Percentiles rank a stretch among this genome's conserved stretches.
phyloP scores from a whole-genome alignment of 2,888 invertebrate species.

The Pterostichus madidus region DNA sequence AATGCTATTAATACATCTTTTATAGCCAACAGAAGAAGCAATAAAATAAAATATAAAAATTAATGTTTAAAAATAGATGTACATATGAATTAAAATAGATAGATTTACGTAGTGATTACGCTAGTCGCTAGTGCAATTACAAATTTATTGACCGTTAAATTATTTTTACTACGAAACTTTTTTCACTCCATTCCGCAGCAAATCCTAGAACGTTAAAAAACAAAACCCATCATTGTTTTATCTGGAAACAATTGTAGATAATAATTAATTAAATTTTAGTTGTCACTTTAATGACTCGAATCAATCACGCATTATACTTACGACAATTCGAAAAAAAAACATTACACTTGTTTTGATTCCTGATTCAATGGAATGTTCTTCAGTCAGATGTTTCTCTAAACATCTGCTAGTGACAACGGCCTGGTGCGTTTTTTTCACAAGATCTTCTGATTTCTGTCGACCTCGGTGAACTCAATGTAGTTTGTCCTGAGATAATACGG shows the following conservation, averaged over 20 bases:
- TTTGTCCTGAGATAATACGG: slow-evolving; percentile 62
- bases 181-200: neutral
- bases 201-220: neutral
- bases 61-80: neutral
- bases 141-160: neutral
- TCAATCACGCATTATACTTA: slow-evolving; percentile 6
- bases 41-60: too few relatives aligned
- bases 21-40: too few relatives aligned
- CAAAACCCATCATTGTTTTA: neutral
- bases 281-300: slow-evolving; percentile 8
- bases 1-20: too few relatives aligned
- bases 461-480: slow-evolving; percentile 64
- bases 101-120: neutral
- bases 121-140: neutral
- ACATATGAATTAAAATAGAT: neutral
- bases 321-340: slow-evolving; percentile 5
- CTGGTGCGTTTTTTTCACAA: slow-evolving; percentile 55
- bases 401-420: slow-evolving; percentile 65
- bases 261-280: slow-evolving; percentile 24
- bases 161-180: neutral
- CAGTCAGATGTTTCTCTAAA: slow-evolving; percentile 60
- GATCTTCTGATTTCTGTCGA: slow-evolving; percentile 62
- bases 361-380: slow-evolving; percentile 46
- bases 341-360: slow-evolving; percentile 35
- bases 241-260: slow-evolving; percentile 14